Evolutionary conservation across 23 tunicate genomes (phyloP).

Genomic region (Corella eumyota): DNA sequence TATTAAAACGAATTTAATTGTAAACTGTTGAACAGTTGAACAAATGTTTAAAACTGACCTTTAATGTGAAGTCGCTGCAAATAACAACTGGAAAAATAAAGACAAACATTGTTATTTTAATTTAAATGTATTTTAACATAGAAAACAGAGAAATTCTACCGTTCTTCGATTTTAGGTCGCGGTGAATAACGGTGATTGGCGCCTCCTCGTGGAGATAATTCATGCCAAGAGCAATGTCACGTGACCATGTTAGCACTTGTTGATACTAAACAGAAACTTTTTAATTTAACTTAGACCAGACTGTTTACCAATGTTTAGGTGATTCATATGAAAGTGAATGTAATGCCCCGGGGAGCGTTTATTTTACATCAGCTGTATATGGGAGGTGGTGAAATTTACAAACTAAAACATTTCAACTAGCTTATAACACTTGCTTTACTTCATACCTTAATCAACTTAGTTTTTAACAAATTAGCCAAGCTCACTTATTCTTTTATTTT

Average conservation of each 20-base stretch:
- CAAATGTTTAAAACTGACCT: slow-evolving; percentile 30
- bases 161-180: slow-evolving; percentile 94
- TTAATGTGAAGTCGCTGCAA: slow-evolving; percentile 48
- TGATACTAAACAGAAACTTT: slow-evolving; percentile 16
- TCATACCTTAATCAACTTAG: too few species aligned
- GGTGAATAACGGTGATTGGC: slow-evolving; percentile 74
- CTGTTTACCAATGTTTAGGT: too few species aligned
- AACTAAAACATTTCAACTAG: too few species aligned
- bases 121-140: not conserved
- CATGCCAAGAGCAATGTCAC: slow-evolving; percentile 89
- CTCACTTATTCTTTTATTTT: not conserved
- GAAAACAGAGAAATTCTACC: slow-evolving; percentile 7
- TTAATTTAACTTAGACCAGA: too few species aligned
- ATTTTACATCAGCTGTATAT: too few species aligned
- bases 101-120: not conserved
- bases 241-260: slow-evolving; percentile 71
- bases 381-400: too few species aligned
- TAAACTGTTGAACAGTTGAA: not conserved
- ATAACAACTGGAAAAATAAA: slow-evolving; percentile 61
- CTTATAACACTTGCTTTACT: too few species aligned
- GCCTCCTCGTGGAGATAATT: slow-evolving; percentile 96
- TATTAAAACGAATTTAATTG: not conserved
- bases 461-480: not conserved
- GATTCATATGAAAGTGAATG: too few species aligned
- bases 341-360: too few species aligned